Evolutionary conservation across 2,797 vertebrate genomes (phyloP), one percentile per base, ranked within the genome.

Genomic region (Brachyrhaphis roseni): DNA sequence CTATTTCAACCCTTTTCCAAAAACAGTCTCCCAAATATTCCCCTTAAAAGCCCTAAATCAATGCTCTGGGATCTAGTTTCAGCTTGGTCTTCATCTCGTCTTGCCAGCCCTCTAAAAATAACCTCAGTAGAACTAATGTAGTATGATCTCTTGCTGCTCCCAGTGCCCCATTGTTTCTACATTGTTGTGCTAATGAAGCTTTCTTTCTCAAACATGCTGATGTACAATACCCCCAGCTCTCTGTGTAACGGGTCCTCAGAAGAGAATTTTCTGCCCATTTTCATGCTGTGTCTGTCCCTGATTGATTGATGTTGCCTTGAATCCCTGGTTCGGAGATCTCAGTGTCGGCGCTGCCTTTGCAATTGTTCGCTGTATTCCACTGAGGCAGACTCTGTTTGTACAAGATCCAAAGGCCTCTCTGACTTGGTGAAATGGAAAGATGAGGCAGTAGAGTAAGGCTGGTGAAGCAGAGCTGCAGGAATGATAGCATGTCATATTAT

Each of bases 221-320:
- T 10, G 45, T 71, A 71, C 79, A 83, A 73, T 82, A 82, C 79
- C 55, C 39, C 8, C 64, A 11, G 36, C 77, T 83, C 16, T 90
- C 76, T 79, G 78, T 79, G 82, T 83, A 87, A 86, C 79, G 57
- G 73, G 66, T 75, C 80, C 64, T 86, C 79, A 80, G 82, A 49
- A n/a, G 84, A 78, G 84, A 89, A 57, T 90, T 89, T 89, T 85
- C 84, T 74, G 82, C 81, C 86, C 28, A 45, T 84, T 82, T 89
- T 90, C 81, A 84, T 79, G 80, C 85, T 78, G 39, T 15, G 75
- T 76, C 87, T 79, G 53, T 84, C 81, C 78, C 82, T 73, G 84
- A 91, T 78, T 85, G 89, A 92, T 77, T 76, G 89, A 90, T 85
- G 86, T 76, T 76, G 84, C 87, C 77, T 77, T 79, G 74, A 89